These are phyloP conservation scores for Poecile montanus DNA, from an alignment of 2,797 vertebrate genomes.

Conservation along the genomic window DNA sequence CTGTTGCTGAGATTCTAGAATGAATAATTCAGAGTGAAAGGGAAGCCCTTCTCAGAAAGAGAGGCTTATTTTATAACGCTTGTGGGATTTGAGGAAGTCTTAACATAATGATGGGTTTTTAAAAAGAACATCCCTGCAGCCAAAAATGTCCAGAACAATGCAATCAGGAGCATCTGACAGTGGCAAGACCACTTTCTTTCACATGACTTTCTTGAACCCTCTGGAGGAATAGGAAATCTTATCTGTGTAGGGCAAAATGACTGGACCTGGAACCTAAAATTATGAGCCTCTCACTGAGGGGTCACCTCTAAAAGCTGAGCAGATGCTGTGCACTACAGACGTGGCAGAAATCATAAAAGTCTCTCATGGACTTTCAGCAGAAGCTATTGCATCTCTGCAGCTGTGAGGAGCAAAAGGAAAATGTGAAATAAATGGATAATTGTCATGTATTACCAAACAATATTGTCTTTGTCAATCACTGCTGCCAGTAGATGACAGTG, in stretches of 20 bases:
- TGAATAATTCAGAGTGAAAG: background rate
- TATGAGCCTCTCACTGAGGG: background rate
- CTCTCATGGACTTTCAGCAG: background rate
- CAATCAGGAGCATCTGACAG: background rate
- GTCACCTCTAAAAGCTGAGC: background rate
- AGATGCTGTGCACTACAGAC: background rate
- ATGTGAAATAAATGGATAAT: background rate
- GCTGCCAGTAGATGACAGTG: background rate
- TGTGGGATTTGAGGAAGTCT: background rate
- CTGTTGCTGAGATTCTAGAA: background rate
- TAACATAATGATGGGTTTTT: background rate
- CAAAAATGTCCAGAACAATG: background rate
- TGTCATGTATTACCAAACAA: background rate
- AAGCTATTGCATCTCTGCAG: background rate
- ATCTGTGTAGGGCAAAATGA: background rate
- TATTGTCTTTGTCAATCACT: slow-evolving; percentile 23
- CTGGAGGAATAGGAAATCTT: background rate
- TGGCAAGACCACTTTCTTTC: background rate
- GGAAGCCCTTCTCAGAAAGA: background rate
- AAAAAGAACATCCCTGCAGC: background rate
- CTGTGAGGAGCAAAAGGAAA: background rate
- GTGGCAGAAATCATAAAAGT: background rate
- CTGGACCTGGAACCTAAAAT: background rate
- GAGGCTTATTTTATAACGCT: background rate
- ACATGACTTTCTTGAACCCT: background rate